These are phyloP conservation scores for Pollenia angustigena DNA, from an alignment of 2,888 invertebrate species.

Conservation along the genomic window DNA sequence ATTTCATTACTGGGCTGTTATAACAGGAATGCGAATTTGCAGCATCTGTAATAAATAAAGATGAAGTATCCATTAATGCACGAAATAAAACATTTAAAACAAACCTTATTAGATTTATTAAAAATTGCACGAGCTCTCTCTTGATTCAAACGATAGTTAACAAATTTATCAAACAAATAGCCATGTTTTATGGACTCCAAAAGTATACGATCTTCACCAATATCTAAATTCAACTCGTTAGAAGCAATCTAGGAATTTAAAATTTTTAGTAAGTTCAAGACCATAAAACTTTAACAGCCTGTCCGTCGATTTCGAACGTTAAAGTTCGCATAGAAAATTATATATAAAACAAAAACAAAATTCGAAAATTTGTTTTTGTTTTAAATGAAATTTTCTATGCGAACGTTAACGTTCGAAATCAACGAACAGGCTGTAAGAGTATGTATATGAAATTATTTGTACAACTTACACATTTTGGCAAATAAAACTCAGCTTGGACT, in stretches of 20 bases:
- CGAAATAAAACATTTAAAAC: background rate
- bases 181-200: conserved; percentile 87
- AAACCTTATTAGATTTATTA: conserved; percentile 85
- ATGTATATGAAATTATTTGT: background rate
- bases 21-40: conserved; percentile 81
- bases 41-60: conserved; percentile 80
- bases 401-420: too few species aligned
- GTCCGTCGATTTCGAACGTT: too few species aligned
- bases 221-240: conserved; percentile 87
- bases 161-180: conserved; percentile 88
- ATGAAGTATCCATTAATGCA: too few species aligned
- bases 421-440: too few species aligned
- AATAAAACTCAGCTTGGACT: conserved; percentile 82
- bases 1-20: conserved; percentile 49
- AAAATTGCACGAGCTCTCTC: conserved; percentile 85
- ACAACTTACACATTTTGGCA: conserved; percentile 83
- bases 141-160: conserved; percentile 88
- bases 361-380: too few species aligned
- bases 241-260: conserved; percentile 85
- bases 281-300: background rate
- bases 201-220: conserved; percentile 91
- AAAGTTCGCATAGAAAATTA: too few species aligned
- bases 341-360: too few species aligned
- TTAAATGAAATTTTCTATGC: too few species aligned
- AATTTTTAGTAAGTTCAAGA: conserved; percentile 26